These are phyloP conservation scores for Antedon mediterranea DNA, from an alignment of 53 echinoderm and acorn worm genomes.

Conservation along the genomic window DNA sequence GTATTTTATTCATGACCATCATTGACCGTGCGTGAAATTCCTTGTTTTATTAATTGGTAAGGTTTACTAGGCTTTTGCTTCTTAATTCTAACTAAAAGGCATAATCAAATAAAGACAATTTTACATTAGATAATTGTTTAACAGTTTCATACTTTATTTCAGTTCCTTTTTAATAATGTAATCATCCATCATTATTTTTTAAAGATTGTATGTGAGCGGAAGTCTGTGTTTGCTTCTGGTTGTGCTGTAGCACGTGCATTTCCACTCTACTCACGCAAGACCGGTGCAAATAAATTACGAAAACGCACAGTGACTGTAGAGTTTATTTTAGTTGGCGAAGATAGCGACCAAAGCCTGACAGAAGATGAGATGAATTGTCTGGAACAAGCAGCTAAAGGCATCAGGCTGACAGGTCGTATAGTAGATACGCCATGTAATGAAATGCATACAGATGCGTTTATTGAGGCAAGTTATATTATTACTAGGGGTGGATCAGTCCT, in stretches of 20 bases:
- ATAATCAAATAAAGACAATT: too few relatives aligned
- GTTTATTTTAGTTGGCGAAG: constrained; percentile 54
- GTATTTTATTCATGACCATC: too few relatives aligned
- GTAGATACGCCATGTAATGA: constrained; percentile 90
- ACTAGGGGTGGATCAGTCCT: too few relatives aligned
- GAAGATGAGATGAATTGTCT: constrained; percentile 53
- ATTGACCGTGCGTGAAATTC: too few relatives aligned
- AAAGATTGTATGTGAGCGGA: constrained; percentile 74
- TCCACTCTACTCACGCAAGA: constrained; percentile 70
- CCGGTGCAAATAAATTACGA: constrained; percentile 31
- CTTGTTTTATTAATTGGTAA: too few relatives aligned
- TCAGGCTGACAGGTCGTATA: constrained; percentile 57
- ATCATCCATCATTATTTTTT: not conserved
- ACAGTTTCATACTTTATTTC: too few relatives aligned
- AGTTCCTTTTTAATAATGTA: too few relatives aligned
- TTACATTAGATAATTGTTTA: too few relatives aligned
- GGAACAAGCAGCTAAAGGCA: constrained; percentile 33
- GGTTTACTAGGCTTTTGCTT: too few relatives aligned
- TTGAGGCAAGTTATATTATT: constrained; percentile 33
- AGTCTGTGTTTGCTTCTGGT: constrained; percentile 71
- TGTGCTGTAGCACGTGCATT: constrained; percentile 88
- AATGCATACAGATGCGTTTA: constrained; percentile 86
- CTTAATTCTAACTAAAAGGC: too few relatives aligned
- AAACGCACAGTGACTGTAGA: constrained; percentile 53
- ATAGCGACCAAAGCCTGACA: constrained; percentile 21